Conservation (phyloP, 2,113 vertebrate species). For the Burhinus bistriatus region DNA sequence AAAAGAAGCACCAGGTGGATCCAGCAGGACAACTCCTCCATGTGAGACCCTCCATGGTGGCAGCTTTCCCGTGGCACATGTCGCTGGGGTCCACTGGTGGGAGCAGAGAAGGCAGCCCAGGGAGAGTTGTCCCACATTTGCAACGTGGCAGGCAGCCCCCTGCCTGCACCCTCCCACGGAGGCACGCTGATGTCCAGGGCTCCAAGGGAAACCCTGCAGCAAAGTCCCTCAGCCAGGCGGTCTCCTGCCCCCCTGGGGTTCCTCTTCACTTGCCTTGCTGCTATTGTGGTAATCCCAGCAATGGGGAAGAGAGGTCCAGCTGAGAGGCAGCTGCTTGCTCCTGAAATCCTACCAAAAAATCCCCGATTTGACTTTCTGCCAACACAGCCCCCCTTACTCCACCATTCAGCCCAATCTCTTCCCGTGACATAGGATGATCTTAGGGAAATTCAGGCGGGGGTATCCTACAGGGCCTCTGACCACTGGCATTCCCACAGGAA, state of each 20-base stretch:
- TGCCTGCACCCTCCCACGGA: not conserved
- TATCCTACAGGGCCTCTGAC: not conserved
- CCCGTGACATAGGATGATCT: not conserved
- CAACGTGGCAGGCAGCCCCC: not conserved
- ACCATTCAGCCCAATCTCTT: not conserved
- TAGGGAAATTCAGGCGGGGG: not conserved
- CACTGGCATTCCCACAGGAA: not conserved
- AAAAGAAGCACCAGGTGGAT: fast-evolving
- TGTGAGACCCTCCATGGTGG: not conserved
- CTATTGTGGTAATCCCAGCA: not conserved
- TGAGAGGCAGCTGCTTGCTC: constrained; percentile 14
- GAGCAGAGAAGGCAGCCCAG: not conserved
- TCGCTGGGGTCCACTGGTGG: not conserved
- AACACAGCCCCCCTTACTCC: not conserved
- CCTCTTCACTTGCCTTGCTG: not conserved
- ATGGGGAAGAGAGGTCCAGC: not conserved
- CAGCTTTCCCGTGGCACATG: not conserved
- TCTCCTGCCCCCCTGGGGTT: not conserved
- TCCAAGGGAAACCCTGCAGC: not conserved
- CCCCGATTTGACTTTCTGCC: not conserved
- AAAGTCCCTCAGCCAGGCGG: not conserved
- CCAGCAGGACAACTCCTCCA: not conserved
- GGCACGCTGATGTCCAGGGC: fast-evolving
- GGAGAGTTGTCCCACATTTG: not conserved
- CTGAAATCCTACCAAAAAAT: constrained; percentile 14